A percentile compares a stretch with the other conserved stretches of the same genome.
Conservation (phyloP, 2,888 invertebrate species). For the Sipha maydis region DNA sequence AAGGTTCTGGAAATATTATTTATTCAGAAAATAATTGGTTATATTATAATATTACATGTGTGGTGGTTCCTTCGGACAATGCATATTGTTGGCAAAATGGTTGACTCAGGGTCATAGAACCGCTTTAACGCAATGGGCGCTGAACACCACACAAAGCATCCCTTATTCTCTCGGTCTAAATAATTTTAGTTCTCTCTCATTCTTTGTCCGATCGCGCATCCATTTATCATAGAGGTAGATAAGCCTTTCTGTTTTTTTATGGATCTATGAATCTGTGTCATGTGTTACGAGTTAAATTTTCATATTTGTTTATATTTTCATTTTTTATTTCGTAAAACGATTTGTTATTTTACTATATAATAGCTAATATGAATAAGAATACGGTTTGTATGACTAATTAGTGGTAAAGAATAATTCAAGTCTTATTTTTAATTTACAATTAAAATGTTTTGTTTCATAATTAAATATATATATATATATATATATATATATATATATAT, state of each 20-base stretch:
- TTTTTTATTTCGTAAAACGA: conserved; percentile 20
- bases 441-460: background rate
- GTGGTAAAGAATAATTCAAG: background rate
- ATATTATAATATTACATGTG: conserved; percentile 44
- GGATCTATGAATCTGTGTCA: conserved; percentile 25
- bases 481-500: background rate
- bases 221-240: conserved; percentile 38
- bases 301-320: background rate
- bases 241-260: background rate
- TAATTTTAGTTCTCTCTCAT: conserved; percentile 15
- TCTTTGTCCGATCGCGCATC: conserved; percentile 7
- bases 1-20: conserved; percentile 49
- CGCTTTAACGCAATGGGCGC: conserved; percentile 36
- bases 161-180: conserved; percentile 39
- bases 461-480: background rate
- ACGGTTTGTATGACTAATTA: background rate
- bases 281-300: background rate
- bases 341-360: conserved; percentile 4
- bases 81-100: conserved; percentile 48
- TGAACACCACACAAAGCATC: conserved; percentile 15
- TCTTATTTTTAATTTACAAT: background rate
- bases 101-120: conserved; percentile 37
- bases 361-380: background rate
- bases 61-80: conserved; percentile 46
- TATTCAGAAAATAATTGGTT: conserved; percentile 49